Evolutionary conservation across 2,888 invertebrate genomes (phyloP), one percentile per base, ranked within the genome.

Genomic region (Troides aeacus): DNA sequence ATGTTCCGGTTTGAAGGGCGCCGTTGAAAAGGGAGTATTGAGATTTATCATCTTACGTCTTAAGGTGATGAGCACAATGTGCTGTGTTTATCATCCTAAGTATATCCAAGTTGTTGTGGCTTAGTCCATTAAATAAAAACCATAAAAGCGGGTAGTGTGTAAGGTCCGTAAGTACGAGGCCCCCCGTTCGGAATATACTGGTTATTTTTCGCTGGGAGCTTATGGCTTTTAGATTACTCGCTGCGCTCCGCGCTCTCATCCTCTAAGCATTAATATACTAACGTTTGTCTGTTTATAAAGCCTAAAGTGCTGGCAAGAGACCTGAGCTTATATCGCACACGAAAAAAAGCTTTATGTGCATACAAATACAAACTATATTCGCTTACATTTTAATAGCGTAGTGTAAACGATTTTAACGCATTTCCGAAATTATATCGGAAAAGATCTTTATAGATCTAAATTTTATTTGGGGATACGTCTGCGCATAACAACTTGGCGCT

Each of bases 161-260:
- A 73, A 82, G 15, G 30, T 21, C 72, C 84, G 68, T 84, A 75
- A 82, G 57, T 68, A 72, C 72, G 72, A 73, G 79, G 81, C 30
- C 30, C 83, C 81, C 84, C 81, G 81, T 82, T 76, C 75, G 76
- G 79, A 85, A 83, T 83, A 79, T 80, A 81, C 80, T 79, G 79
- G 82, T 81, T 82, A 89, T 90, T 90, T 90, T 90, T 88, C 87
- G 87, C 83, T 81, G 80, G 76, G 81, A 85, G 89, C 88, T 88
- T 87, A 87, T 85, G 87, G 89, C 88, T 89, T 88, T 89, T 83
- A 87, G 88, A 88, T 89, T 84, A 87, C 85, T 85, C 80, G 78
- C 76, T 77, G 78, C 77, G 80, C 80, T 81, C 79, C 71, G 46
- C 66, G 66, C 58, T 69, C 71, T 74, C 70, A 64, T 56, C 64